Percentiles rank a stretch among this genome's conserved stretches.
These are phyloP conservation scores for Chironomus tentans DNA, from an alignment of 2,888 invertebrate species.

Conservation along the genomic window DNA sequence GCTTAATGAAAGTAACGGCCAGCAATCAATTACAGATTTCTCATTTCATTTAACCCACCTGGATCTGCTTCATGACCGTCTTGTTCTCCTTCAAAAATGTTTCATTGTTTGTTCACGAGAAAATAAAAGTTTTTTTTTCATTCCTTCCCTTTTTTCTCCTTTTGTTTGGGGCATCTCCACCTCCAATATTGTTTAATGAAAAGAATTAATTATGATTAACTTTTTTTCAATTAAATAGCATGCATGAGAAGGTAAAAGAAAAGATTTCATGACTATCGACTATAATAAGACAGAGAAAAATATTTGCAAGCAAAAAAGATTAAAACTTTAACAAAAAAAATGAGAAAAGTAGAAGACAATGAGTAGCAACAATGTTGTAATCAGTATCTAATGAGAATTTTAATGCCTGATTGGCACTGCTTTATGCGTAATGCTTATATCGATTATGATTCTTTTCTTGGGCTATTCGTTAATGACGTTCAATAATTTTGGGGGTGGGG, in stretches of 20 bases:
- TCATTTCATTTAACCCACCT: constrained; percentile 15
- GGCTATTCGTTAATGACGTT: too few relatives aligned
- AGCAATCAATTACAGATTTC: constrained; percentile 16
- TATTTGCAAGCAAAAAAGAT: not conserved
- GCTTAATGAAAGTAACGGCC: not conserved
- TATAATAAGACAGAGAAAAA: not conserved
- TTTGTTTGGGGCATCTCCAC: not conserved
- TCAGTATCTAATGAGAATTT: too few relatives aligned
- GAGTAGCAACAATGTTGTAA: too few relatives aligned
- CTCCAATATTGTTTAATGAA: not conserved
- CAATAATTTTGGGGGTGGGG: too few relatives aligned
- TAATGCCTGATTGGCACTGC: too few relatives aligned
- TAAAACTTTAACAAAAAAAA: not conserved
- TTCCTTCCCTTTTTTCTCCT: not conserved
- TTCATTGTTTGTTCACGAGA: not conserved
- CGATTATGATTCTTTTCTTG: too few relatives aligned
- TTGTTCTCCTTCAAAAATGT: not conserved
- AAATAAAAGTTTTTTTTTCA: too few relatives aligned
- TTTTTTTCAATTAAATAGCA: constrained; percentile 15
- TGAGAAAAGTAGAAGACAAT: too few relatives aligned
- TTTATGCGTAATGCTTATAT: too few relatives aligned
- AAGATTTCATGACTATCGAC: not conserved
- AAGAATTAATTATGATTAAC: constrained; percentile 18
- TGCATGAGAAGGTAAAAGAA: not conserved
- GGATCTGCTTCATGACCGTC: not conserved